Base-by-base conservation (phyloP, 2,797 vertebrate species). In the Gymnoscopelus braueri region DNA sequence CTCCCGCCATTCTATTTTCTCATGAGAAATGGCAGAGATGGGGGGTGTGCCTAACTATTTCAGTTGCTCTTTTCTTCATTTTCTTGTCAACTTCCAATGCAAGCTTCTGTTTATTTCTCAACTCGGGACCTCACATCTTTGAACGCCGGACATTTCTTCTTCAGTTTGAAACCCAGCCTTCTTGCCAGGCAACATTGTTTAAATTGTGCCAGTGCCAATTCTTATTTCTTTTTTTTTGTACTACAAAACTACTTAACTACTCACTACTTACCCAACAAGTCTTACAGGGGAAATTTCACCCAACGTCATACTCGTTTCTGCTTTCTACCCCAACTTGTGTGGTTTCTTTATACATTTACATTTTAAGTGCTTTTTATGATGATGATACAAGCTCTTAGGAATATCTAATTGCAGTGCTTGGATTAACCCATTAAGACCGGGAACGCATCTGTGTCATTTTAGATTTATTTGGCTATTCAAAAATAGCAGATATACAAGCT, bases 1-100 rank as follows among this genome's bases (percentile, higher is more conserved):
- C 23, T 24, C 23, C 23, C 71, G 72, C 71, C 49, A 77, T 80
- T 88, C 81, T 88, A 87, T 92, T 93, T 90, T 81, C 90, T 88
- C 88, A 73, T 51, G 80, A 89, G 88, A 84, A 83, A 87, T 75
- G 79, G 85, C 84, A 77, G 78, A 81, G 89, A 92, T 84, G 75
- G 84, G 84, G 81, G 79, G 80, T 8, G 64, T 71, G 84, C 88
- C 84, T 81, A 86, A 87, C 86, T 87, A 87, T 87, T 89, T 84
- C 73, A 78, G 50, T 81, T 84, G 70, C 82, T 88, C 79, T 71
- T 79, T 87, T 77, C 83, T 78, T 61, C 76, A 79, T 83, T 80
- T 84, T 86, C 85, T 74, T 83, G 72, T 90, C 75, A 83, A 79
- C 74, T 88, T 87, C 85, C 79, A 70, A 51, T 58, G 61, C 61